phyloP scores from a whole-genome alignment of 2,797 vertebrate genomes.

The Myiotriccus ornatus region DNA sequence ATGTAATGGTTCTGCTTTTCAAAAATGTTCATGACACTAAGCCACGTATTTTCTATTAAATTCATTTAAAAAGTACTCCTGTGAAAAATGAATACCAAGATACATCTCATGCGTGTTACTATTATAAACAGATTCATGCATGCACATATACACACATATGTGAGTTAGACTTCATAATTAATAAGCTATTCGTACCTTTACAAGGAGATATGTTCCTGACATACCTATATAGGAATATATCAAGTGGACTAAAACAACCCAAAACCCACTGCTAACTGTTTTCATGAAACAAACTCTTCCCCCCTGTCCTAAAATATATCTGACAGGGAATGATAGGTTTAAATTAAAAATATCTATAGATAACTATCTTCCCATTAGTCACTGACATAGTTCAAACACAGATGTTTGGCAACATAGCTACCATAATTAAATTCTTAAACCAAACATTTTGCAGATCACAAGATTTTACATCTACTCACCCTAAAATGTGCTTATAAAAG shows the following conservation, averaged over 20 bases:
- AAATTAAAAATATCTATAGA: slow-evolving; percentile 47
- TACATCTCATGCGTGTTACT: background rate
- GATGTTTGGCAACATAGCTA: slow-evolving; percentile 49
- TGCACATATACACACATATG: background rate
- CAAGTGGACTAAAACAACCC: background rate
- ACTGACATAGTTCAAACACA: slow-evolving; percentile 57
- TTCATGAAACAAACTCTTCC: background rate
- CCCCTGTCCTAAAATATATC: background rate
- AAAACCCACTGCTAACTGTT: background rate
- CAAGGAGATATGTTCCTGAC: background rate
- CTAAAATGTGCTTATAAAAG: slow-evolving; percentile 55
- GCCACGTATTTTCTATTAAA: background rate
- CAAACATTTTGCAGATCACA: slow-evolving; percentile 46
- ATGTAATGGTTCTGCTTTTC: background rate
- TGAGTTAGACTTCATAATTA: background rate
- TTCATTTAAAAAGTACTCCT: background rate
- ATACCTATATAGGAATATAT: background rate
- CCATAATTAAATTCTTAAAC: slow-evolving; percentile 64
- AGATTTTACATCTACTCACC: slow-evolving; percentile 54
- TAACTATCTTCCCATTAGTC: slow-evolving; percentile 52
- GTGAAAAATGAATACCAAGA: background rate
- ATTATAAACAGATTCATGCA: background rate
- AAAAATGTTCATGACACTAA: background rate
- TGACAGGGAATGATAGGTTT: background rate
- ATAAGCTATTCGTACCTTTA: background rate